Conservation (phyloP, 2,797 vertebrate genomes). For the Anabas testudineus region DNA sequence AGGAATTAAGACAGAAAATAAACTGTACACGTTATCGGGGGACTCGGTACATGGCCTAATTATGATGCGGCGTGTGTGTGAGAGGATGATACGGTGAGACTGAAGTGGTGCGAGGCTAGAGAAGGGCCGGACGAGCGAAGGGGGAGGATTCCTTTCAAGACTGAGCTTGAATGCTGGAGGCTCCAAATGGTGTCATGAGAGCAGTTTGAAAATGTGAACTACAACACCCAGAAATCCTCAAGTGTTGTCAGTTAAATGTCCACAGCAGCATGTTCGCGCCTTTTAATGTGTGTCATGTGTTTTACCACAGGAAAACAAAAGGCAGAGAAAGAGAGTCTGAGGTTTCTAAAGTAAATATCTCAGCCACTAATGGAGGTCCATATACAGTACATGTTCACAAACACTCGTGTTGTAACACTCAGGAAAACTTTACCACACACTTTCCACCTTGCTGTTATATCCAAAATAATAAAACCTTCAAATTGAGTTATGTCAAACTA, state of each 20-base stretch:
- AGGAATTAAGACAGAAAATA: constrained; percentile 98
- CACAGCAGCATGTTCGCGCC: not conserved
- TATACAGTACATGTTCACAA: no score
- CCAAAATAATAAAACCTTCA: no score
- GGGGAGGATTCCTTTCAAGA: not conserved
- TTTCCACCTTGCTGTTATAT: no score
- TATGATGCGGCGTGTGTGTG: constrained; percentile 96
- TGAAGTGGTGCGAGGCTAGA: constrained; percentile 54
- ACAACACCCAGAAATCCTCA: constrained; percentile 26
- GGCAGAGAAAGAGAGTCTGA: no score
- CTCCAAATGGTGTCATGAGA: constrained; percentile 4
- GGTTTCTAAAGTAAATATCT: not conserved
- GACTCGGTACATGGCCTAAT: constrained; percentile 97
- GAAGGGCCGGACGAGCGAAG: not conserved
- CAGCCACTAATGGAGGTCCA: no score
- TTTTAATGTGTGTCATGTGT: no score
- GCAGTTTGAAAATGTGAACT: constrained; percentile 4
- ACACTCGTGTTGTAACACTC: no score
- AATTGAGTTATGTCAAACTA: no score
- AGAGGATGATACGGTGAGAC: constrained; percentile 93
- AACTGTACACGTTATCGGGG: constrained; percentile 98
- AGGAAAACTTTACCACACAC: no score
- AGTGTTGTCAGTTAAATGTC: not conserved
- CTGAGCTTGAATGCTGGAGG: constrained; percentile 10
- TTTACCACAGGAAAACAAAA: not conserved